phyloP scores from a whole-genome alignment of 2,113 vertebrate genomes.

The Apteryx mantelli region DNA sequence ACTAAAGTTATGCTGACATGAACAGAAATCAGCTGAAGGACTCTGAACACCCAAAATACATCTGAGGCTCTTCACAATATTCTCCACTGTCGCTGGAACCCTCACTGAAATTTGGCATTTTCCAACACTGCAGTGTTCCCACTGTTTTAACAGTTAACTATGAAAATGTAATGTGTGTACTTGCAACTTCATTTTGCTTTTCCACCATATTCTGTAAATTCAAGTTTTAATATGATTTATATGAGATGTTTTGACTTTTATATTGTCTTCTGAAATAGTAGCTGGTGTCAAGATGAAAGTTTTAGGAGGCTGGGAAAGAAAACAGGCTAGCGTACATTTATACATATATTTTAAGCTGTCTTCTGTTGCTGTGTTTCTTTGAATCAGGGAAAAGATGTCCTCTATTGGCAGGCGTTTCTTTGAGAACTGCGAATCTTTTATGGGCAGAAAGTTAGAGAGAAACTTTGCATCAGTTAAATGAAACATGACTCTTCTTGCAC shows the following conservation, averaged over 20 bases:
- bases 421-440: not conserved
- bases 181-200: not conserved
- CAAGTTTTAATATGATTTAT: not conserved
- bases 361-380: not conserved
- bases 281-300: not conserved
- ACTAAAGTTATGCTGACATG: not conserved
- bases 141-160: not conserved
- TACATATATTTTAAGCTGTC: not conserved
- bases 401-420: not conserved
- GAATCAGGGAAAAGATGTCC: not conserved
- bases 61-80: not conserved
- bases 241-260: not conserved
- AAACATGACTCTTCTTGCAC: not conserved
- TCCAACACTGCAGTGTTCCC: not conserved
- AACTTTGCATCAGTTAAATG: not conserved
- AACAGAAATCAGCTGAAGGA: not conserved
- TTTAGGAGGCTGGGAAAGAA: not conserved
- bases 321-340: not conserved
- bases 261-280: not conserved
- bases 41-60: not conserved
- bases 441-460: not conserved
- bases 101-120: not conserved
- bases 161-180: not conserved
- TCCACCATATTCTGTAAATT: not conserved
- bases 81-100: not conserved